Evolutionary conservation across 2,797 vertebrate species (phyloP).

Genomic region (Enteromius afrohamiltoni): DNA sequence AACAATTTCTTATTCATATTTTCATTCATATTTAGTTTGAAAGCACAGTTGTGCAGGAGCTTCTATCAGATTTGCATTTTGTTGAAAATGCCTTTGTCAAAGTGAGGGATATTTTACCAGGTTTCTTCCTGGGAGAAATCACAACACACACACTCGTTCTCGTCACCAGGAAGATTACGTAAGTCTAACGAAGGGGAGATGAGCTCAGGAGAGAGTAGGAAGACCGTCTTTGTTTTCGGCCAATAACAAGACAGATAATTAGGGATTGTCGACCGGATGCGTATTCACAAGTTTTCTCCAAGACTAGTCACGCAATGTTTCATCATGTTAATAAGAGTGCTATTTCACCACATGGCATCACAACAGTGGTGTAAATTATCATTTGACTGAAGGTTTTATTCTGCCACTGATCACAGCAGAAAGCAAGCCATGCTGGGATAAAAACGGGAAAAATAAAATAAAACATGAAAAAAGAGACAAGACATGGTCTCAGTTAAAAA

Average conservation of each 20-base stretch:
- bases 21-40: background rate
- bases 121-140: background rate
- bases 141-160: background rate
- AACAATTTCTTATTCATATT: too few species aligned
- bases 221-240: slow-evolving; percentile 2
- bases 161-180: background rate
- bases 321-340: slow-evolving; percentile 5
- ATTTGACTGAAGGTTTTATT: background rate
- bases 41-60: background rate
- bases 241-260: slow-evolving; percentile 21
- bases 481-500: background rate
- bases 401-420: slow-evolving; percentile 13
- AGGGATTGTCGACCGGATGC: background rate
- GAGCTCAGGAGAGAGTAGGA: slow-evolving; percentile 17
- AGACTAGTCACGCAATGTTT: slow-evolving; percentile 3
- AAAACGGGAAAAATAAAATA: background rate
- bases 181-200: slow-evolving; percentile 34
- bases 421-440: background rate
- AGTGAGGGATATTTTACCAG: background rate
- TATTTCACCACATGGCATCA: background rate
- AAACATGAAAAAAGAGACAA: background rate
- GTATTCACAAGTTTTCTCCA: slow-evolving; percentile 1
- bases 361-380: background rate
- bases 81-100: background rate
- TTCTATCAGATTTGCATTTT: background rate